Evolutionary conservation across 2,797 vertebrate species (phyloP).

Genomic region (Rhinoraja longicauda): DNA sequence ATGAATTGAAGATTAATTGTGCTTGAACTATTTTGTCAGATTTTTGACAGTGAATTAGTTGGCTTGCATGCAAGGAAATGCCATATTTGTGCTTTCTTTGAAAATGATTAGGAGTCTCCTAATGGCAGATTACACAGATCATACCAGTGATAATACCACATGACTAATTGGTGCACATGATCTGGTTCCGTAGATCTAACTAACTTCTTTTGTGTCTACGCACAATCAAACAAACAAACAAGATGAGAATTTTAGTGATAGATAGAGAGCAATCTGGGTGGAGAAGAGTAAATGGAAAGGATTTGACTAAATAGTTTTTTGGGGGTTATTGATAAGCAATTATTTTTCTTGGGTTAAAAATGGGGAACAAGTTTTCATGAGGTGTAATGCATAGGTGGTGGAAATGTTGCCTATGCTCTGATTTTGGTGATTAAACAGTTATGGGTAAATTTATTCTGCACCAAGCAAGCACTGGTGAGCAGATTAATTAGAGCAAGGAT

Average conservation of each 20-base stretch:
- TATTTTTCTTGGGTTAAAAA: background rate
- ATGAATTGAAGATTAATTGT: background rate
- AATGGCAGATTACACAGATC: background rate
- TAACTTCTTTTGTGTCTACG: too few species aligned
- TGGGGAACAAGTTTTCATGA: background rate
- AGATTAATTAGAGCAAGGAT: background rate
- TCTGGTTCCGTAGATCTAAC: background rate
- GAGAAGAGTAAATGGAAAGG: background rate
- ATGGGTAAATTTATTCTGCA: background rate
- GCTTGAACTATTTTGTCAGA: background rate
- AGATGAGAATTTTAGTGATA: too few species aligned
- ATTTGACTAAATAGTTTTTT: background rate
- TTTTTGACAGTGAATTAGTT: background rate
- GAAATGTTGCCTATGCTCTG: background rate
- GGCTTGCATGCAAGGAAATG: background rate
- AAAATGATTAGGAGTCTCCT: background rate
- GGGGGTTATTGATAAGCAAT: background rate
- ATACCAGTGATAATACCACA: background rate
- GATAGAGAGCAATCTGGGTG: too few species aligned
- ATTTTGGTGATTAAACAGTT: background rate
- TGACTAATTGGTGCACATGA: background rate
- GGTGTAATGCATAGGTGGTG: background rate
- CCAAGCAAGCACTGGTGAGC: background rate
- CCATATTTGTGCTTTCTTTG: background rate
- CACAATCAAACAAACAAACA: too few species aligned